These are phyloP conservation scores for Tor tambroides DNA, from an alignment of 2,113 vertebrate species.

Conservation along the genomic window DNA sequence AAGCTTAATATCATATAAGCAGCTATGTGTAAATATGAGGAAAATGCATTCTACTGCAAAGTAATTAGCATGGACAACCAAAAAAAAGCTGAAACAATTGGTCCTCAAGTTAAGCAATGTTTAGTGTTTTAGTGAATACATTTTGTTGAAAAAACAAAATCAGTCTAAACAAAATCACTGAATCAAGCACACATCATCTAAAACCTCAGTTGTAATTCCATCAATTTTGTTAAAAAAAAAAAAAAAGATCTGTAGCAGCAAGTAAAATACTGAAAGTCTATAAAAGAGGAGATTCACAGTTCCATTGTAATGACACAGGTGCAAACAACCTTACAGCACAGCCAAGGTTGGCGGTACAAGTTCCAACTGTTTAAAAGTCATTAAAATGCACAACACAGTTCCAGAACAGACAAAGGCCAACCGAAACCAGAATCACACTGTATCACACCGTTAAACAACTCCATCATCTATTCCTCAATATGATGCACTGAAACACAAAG, in stretches of 20 bases:
- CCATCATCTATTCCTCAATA: background rate
- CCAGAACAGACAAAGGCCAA: conserved; percentile 8
- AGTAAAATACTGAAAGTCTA: conserved; percentile 62
- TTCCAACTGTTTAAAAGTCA: conserved; percentile 25
- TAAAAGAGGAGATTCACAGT: conserved; percentile 74
- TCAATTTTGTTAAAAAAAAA: background rate
- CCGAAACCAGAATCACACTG: conserved; percentile 19
- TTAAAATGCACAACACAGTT: conserved; percentile 34
- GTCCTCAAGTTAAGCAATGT: conserved; percentile 2
- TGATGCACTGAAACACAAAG: conserved; percentile 30
- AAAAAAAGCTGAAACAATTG: conserved; percentile 29
- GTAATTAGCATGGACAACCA: conserved; percentile 1
- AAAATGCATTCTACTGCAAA: conserved; percentile 30
- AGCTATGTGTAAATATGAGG: conserved; percentile 4
- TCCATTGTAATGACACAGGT: conserved; percentile 64
- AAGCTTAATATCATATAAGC: conserved; percentile 39
- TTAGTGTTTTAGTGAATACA: background rate
- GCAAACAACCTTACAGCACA: conserved; percentile 63
- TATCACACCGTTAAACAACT: conserved; percentile 43
- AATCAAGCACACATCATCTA: background rate
- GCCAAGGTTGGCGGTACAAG: conserved; percentile 54
- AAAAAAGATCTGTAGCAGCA: conserved; percentile 73
- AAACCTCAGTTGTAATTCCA: background rate
- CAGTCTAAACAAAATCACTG: background rate
- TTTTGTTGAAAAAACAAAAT: background rate